Conservation (phyloP, 2,113 vertebrate genomes). For the Proterorhinus semilunaris region DNA sequence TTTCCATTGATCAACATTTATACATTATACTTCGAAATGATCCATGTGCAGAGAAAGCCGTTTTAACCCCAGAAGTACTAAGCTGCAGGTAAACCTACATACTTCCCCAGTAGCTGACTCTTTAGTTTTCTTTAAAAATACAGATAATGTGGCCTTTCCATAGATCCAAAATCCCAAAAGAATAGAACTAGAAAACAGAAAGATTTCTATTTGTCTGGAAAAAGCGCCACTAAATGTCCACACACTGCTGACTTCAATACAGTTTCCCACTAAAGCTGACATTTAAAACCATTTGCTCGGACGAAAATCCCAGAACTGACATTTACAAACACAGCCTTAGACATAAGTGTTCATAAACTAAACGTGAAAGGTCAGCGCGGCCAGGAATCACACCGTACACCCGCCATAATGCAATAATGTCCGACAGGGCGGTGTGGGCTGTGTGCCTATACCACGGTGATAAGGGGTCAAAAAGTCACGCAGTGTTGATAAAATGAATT, state of each 20-base stretch:
- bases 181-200: no score
- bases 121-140: no score
- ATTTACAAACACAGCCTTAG: not conserved
- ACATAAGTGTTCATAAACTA: constrained; percentile 1
- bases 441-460: not conserved
- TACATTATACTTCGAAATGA: no score
- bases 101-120: no score
- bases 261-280: not conserved
- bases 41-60: no score
- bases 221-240: not conserved
- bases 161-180: no score
- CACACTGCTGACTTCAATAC: not conserved
- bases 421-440: not conserved
- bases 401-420: not conserved
- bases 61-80: no score
- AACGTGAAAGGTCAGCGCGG: not conserved
- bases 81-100: no score
- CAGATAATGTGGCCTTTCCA: no score
- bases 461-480: not conserved
- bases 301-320: not conserved
- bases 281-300: not conserved
- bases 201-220: not conserved
- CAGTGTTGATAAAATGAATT: not conserved
- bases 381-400: not conserved
- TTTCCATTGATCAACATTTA: no score